Percentiles rank a stretch among this genome's conserved stretches.
These are phyloP conservation scores for Atherinomorus stipes DNA, from an alignment of 2,113 vertebrate genomes.

Conservation along the genomic window DNA sequence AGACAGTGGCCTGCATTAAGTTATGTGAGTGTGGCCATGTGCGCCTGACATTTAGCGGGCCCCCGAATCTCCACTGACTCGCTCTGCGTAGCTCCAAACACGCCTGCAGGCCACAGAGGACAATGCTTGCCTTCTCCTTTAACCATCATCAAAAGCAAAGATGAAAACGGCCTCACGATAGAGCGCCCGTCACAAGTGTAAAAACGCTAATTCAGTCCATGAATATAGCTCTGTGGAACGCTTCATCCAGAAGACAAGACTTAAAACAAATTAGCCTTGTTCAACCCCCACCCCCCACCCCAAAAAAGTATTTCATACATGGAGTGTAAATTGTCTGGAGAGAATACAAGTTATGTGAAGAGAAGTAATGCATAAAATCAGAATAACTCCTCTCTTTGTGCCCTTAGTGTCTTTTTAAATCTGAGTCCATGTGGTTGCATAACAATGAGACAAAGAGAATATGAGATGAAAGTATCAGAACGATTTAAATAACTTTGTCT, in stretches of 20 bases:
- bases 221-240: constrained; percentile 81
- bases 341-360: constrained; percentile 58
- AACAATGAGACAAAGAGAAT: constrained; percentile 83
- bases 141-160: constrained; percentile 87
- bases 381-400: constrained; percentile 57
- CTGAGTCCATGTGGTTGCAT: constrained; percentile 69
- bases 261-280: constrained; percentile 77
- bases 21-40: constrained; percentile 84
- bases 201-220: constrained; percentile 86
- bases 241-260: constrained; percentile 49
- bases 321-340: constrained; percentile 59
- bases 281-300: constrained; percentile 37
- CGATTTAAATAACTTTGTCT: constrained; percentile 80
- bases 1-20: constrained; percentile 86
- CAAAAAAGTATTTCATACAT: constrained; percentile 42
- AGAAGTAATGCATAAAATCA: constrained; percentile 53
- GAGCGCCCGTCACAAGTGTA: constrained; percentile 85
- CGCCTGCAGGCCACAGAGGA: constrained; percentile 87
- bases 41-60: constrained; percentile 89
- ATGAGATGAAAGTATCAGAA: constrained; percentile 82
- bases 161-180: constrained; percentile 84
- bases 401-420: constrained; percentile 64
- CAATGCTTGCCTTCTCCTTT: constrained; percentile 88
- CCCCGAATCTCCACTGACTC: constrained; percentile 80
- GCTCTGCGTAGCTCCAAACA: constrained; percentile 83